phyloP scores from a whole-genome alignment of 2,113 vertebrate species.

The Beaufortia kweichowensis region DNA sequence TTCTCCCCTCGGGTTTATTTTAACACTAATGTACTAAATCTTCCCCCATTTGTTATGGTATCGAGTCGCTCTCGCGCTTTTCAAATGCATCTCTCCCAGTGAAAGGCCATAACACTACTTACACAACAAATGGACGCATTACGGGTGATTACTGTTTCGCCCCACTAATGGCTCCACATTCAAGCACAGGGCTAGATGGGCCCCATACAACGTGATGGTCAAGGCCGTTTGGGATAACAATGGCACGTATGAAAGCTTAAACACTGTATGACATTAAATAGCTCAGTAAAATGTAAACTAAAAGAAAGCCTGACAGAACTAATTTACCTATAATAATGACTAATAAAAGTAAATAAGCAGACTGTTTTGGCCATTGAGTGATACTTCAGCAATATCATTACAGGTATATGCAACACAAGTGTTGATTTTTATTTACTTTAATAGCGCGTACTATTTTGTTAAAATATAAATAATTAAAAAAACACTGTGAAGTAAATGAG shows the following conservation, averaged over 20 bases:
- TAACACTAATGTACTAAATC: constrained; percentile 65
- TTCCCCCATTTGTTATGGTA: constrained; percentile 67
- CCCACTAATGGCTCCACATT: constrained; percentile 74
- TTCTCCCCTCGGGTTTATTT: constrained; percentile 67
- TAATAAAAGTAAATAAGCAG: constrained; percentile 7
- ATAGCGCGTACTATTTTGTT: too few relatives aligned
- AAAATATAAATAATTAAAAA: too few relatives aligned
- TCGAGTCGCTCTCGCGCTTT: constrained; percentile 68
- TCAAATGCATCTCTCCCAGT: constrained; percentile 71
- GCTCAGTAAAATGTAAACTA: constrained; percentile 55
- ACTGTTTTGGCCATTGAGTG: background rate
- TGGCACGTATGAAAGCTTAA: constrained; percentile 69
- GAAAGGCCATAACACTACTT: constrained; percentile 72
- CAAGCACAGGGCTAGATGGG: constrained; percentile 68
- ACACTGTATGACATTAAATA: constrained; percentile 69
- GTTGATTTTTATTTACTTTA: background rate
- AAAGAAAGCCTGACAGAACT: constrained; percentile 56
- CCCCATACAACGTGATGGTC: constrained; percentile 68
- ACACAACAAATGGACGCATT: constrained; percentile 77
- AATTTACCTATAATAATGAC: constrained; percentile 55
- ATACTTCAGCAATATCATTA: background rate
- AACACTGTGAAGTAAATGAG: too few relatives aligned
- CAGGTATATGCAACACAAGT: background rate
- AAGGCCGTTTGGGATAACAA: constrained; percentile 66
- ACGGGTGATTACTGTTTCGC: constrained; percentile 74